Evolutionary conservation across 2,888 invertebrate species (phyloP).

Genomic region (Acheta domesticus): DNA sequence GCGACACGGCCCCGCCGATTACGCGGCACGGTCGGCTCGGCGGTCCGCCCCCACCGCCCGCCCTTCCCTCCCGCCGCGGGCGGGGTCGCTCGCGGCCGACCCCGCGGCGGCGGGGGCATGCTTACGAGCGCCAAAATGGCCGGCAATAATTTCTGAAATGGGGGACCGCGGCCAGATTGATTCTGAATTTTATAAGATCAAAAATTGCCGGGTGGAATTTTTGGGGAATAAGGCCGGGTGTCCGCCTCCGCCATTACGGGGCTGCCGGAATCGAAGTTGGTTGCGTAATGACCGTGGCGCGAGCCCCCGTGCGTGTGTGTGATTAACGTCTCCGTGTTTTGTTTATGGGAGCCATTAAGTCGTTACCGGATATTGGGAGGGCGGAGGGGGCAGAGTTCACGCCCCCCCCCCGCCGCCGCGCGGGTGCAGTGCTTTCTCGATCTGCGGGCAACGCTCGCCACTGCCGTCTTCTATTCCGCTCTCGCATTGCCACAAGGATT

Average conservation of each 20-base stretch:
- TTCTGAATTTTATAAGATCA: constrained; percentile 18
- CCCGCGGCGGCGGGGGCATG: background rate
- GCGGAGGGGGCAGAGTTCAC: background rate
- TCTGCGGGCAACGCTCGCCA: background rate
- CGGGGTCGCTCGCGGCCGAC: background rate
- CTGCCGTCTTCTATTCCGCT: background rate
- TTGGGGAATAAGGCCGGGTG: background rate
- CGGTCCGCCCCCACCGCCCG: background rate
- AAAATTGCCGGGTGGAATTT: constrained; percentile 10
- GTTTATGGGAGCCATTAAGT: constrained; percentile 18
- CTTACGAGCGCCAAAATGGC: background rate
- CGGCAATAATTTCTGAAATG: background rate
- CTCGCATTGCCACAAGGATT: background rate
- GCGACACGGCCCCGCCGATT: constrained; percentile 5
- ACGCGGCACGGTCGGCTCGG: background rate
- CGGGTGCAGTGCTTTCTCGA: background rate
- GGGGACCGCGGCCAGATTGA: background rate
- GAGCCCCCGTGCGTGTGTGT: background rate
- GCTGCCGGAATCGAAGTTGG: background rate
- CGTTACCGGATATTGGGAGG: constrained; percentile 18
- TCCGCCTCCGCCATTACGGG: background rate
- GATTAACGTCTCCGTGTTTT: constrained; percentile 1
- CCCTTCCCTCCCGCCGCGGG: background rate
- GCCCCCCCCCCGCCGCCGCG: background rate
- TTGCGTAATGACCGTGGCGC: constrained; percentile 3